phyloP scores from a whole-genome alignment of 2,113 vertebrate species.

The Alexandromys fortis region DNA sequence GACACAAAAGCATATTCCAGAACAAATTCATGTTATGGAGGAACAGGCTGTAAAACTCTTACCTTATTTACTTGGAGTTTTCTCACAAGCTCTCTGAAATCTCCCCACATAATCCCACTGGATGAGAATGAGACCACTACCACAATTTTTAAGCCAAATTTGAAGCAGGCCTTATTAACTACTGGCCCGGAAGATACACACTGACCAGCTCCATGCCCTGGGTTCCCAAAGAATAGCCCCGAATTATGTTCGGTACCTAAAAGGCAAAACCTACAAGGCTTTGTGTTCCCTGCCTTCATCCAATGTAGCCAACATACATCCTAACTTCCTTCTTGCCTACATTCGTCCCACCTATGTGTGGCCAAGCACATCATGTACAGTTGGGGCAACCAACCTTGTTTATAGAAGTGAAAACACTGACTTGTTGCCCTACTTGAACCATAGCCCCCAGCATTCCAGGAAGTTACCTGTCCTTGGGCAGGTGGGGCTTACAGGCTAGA shows the following conservation, averaged over 20 bases:
- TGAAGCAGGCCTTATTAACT: neutral
- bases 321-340: neutral
- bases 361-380: neutral
- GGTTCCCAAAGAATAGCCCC: neutral
- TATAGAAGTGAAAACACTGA: neutral
- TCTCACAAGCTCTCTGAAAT: neutral
- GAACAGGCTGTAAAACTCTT: neutral
- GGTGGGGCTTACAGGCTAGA: neutral
- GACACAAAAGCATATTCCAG: neutral
- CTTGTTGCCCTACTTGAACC: too few species aligned
- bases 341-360: too few species aligned
- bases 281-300: neutral
- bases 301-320: neutral
- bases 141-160: neutral
- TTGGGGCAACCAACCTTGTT: neutral
- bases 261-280: neutral
- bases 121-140: neutral
- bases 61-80: neutral
- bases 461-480: neutral
- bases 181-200: neutral
- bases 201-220: neutral
- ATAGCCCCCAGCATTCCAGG: neutral
- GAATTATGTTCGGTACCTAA: neutral
- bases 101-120: neutral
- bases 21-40: neutral